Conservation (phyloP, 2,113 vertebrate genomes). For the Tupaia tana region DNA sequence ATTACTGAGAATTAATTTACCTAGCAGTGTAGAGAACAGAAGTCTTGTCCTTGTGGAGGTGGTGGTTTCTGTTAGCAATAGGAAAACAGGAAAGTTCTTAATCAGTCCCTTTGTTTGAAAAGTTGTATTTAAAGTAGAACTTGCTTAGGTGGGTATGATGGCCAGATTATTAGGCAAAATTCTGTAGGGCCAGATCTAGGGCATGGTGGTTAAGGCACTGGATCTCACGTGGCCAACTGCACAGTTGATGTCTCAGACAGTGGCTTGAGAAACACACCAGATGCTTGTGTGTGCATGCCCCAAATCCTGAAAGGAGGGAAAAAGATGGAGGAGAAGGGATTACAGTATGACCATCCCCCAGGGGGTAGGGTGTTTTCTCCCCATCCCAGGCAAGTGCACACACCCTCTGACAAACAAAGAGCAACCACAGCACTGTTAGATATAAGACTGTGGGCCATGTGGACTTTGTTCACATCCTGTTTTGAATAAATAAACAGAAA, state of each 20-base stretch:
- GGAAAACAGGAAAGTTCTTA: neutral
- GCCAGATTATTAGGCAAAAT: neutral
- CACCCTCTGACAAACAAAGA: no score
- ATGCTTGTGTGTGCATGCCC: no score
- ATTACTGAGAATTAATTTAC: conserved; percentile 57
- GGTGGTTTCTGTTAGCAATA: neutral
- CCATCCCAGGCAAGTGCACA: no score
- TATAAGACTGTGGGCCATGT: neutral
- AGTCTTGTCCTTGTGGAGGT: neutral
- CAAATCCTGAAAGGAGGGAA: no score
- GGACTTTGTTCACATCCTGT: neutral
- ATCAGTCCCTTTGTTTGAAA: neutral
- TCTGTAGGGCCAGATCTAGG: no score
- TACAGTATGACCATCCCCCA: no score
- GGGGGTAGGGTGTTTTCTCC: no score
- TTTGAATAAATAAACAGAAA: conserved; percentile 48
- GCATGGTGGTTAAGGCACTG: no score
- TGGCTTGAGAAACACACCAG: no score
- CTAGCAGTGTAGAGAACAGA: neutral
- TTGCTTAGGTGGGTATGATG: neutral
- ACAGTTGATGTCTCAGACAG: no score
- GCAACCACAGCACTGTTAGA: neutral
- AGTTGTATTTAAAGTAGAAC: neutral
- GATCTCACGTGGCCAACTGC: no score
- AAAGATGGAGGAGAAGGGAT: no score